Conservation (phyloP, 2,113 vertebrate genomes). For the Carettochelys insculpta region DNA sequence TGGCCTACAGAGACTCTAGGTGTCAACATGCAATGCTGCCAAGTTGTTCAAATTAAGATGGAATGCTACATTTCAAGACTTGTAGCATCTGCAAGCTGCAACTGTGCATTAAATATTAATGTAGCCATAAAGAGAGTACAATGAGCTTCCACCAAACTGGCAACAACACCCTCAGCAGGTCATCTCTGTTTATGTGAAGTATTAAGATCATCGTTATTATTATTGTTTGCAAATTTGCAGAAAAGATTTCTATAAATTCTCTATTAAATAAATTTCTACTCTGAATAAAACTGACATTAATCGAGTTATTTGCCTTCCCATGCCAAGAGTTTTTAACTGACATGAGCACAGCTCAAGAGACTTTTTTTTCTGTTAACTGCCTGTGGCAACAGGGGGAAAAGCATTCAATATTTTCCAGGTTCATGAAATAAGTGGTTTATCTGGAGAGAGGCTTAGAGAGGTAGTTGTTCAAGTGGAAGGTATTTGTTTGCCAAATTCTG, state of each 20-base stretch:
- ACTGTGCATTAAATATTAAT: neutral
- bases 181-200: constrained; percentile 6
- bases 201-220: too few species aligned
- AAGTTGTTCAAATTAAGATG: constrained; percentile 56
- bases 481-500: neutral
- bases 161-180: neutral
- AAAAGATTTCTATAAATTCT: neutral
- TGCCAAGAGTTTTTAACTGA: neutral
- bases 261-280: constrained; percentile 4
- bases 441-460: constrained; percentile 13
- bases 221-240: neutral
- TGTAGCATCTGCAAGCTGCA: neutral
- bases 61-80: constrained; percentile 48
- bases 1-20: constrained; percentile 34
- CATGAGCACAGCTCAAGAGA: neutral
- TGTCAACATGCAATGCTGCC: constrained; percentile 41
- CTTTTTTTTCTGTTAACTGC: neutral
- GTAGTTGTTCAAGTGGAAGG: neutral
- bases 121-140: neutral
- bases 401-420: neutral
- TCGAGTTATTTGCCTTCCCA: neutral
- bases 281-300: constrained; percentile 7
- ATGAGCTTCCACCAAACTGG: neutral
- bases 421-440: neutral
- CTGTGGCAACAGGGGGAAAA: neutral